Percentiles rank a stretch among this genome's conserved stretches.
phyloP scores from a whole-genome alignment of 2,888 invertebrate genomes.

The Hoplodrina blanda region DNA sequence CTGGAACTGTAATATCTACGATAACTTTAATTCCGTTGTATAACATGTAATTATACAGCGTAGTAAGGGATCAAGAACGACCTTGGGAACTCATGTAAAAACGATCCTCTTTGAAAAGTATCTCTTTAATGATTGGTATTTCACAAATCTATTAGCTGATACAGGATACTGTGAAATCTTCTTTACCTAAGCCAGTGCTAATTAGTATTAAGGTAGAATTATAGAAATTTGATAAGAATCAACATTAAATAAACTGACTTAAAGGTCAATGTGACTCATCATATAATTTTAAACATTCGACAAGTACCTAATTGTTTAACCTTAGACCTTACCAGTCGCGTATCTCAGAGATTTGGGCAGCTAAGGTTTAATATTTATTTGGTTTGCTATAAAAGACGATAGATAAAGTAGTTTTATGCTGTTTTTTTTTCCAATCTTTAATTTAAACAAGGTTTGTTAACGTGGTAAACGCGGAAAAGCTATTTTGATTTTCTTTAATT shows the following conservation, averaged over 20 bases:
- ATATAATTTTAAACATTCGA: neutral
- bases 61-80: too few species aligned
- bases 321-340: constrained; percentile 4
- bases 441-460: neutral
- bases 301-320: constrained; percentile 4
- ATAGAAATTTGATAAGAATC: neutral
- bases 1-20: too few species aligned
- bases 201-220: constrained; percentile 1
- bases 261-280: neutral
- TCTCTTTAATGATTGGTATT: neutral
- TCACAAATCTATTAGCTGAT: neutral
- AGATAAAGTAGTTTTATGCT: constrained; percentile 7
- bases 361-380: constrained; percentile 20
- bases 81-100: neutral
- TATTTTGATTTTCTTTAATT: too few species aligned
- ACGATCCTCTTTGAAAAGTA: neutral
- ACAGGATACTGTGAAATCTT: neutral
- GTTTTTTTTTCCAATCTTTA: neutral
- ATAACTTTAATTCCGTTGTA: too few species aligned
- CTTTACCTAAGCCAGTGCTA: neutral
- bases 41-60: too few species aligned
- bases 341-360: neutral
- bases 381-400: constrained; percentile 12
- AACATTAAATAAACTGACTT: neutral
- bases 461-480: too few species aligned